A percentile compares a stretch with the other conserved stretches of the same genome.
phyloP scores from a whole-genome alignment of 2,888 invertebrate species.

The Monochamus alternatus region DNA sequence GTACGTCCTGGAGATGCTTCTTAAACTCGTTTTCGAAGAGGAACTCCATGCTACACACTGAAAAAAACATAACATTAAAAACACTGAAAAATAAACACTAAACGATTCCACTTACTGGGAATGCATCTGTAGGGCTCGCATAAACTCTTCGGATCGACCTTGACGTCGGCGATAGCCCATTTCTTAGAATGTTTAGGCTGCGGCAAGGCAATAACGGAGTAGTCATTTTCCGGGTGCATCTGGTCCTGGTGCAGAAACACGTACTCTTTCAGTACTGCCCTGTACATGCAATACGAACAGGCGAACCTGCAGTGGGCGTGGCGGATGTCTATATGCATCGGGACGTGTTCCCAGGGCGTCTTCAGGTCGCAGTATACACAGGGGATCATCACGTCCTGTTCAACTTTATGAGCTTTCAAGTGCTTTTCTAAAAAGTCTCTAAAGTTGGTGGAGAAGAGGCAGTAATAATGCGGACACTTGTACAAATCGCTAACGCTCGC shows the following conservation, averaged over 20 bases:
- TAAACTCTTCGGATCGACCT: conserved; percentile 49
- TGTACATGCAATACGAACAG: conserved; percentile 81
- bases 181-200: conserved; percentile 53
- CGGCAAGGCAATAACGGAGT: conserved; percentile 55
- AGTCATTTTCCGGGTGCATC: conserved; percentile 56
- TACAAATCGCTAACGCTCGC: conserved; percentile 68
- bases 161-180: conserved; percentile 54
- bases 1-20: conserved; percentile 63
- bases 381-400: conserved; percentile 67
- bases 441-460: conserved; percentile 70
- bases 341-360: conserved; percentile 67
- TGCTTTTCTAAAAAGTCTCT: conserved; percentile 68
- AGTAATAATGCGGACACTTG: conserved; percentile 74
- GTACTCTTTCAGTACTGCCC: conserved; percentile 75
- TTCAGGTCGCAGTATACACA: conserved; percentile 72
- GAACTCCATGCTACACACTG: conserved; percentile 57
- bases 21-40: conserved; percentile 58
- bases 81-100: not conserved
- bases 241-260: conserved; percentile 76
- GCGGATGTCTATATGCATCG: conserved; percentile 75
- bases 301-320: conserved; percentile 78
- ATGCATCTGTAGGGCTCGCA: conserved; percentile 61
- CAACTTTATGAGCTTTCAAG: conserved; percentile 64
- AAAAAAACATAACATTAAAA: conserved; percentile 29
- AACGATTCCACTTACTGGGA: conserved; percentile 50